phyloP scores from a whole-genome alignment of 1,140 invertebrate species.

The Holotrichia oblita region DNA sequence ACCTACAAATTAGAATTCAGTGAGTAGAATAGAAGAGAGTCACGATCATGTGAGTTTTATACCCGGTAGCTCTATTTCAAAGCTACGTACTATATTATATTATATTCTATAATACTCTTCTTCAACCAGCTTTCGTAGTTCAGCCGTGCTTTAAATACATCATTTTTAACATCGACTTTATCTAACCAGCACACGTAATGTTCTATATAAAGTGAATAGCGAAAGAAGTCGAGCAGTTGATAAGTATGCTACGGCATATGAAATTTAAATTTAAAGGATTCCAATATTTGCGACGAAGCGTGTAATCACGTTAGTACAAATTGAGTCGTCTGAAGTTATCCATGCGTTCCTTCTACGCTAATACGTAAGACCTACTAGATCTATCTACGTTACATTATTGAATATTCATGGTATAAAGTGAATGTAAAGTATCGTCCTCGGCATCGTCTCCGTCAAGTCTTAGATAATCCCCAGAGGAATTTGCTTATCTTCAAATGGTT shows the following conservation, averaged over 20 bases:
- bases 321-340: neutral
- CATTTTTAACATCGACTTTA: neutral
- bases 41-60: too few relatives aligned
- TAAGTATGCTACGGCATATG: neutral
- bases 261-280: neutral
- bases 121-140: too few relatives aligned
- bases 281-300: conserved; percentile 5
- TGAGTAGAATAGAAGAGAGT: too few relatives aligned
- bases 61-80: too few relatives aligned
- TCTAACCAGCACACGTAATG: neutral
- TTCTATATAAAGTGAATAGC: neutral
- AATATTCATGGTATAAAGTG: conserved; percentile 13
- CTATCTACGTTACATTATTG: neutral
- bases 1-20: too few relatives aligned
- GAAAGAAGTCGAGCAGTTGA: neutral
- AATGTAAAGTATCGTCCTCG: neutral
- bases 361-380: neutral
- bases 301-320: conserved; percentile 13
- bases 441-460: neutral
- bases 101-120: too few relatives aligned
- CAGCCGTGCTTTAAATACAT: neutral
- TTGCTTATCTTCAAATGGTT: neutral
- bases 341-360: neutral
- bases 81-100: too few relatives aligned
- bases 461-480: neutral